These are phyloP conservation scores for Troglohyphantes excavatus DNA, from an alignment of 2,888 invertebrate species.

Conservation along the genomic window DNA sequence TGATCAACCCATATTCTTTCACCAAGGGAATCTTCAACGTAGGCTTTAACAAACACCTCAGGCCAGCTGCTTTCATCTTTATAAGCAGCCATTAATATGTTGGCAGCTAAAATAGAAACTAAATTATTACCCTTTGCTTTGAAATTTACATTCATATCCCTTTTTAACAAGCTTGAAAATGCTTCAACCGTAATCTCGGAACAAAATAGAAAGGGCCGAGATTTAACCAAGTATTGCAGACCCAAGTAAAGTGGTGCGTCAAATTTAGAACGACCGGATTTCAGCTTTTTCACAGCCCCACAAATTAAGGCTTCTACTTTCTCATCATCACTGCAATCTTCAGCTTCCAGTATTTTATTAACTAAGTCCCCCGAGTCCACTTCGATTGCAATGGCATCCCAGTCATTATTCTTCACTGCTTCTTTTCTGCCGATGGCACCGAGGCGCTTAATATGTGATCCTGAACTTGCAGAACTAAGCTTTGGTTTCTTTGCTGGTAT, in stretches of 20 bases:
- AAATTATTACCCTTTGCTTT: constrained; percentile 91
- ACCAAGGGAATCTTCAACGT: constrained; percentile 96
- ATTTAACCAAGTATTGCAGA: constrained; percentile 90
- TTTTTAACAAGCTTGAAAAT: constrained; percentile 90
- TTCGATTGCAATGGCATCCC: constrained; percentile 90
- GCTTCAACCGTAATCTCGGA: constrained; percentile 85
- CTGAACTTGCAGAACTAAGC: constrained; percentile 79
- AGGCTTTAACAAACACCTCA: constrained; percentile 93
- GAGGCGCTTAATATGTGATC: constrained; percentile 70
- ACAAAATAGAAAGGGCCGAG: constrained; percentile 86
- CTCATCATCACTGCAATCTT: constrained; percentile 90
- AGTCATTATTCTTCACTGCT: constrained; percentile 84
- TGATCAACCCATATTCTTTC: constrained; percentile 97
- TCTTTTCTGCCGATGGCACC: constrained; percentile 74
- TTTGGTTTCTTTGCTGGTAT: constrained; percentile 83
- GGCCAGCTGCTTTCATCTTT: constrained; percentile 93
- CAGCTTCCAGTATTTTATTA: constrained; percentile 88
- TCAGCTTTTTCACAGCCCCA: constrained; percentile 91
- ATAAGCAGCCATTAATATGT: constrained; percentile 91
- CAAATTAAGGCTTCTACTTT: constrained; percentile 90
- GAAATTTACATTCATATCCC: constrained; percentile 86
- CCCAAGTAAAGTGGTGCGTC: constrained; percentile 90
- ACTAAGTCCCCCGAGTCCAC: constrained; percentile 91
- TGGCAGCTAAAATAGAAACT: constrained; percentile 91
- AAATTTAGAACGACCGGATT: constrained; percentile 90